These are phyloP conservation scores for Herpetotheres cachinnans DNA, from an alignment of 2,113 vertebrate species.

Conservation along the genomic window DNA sequence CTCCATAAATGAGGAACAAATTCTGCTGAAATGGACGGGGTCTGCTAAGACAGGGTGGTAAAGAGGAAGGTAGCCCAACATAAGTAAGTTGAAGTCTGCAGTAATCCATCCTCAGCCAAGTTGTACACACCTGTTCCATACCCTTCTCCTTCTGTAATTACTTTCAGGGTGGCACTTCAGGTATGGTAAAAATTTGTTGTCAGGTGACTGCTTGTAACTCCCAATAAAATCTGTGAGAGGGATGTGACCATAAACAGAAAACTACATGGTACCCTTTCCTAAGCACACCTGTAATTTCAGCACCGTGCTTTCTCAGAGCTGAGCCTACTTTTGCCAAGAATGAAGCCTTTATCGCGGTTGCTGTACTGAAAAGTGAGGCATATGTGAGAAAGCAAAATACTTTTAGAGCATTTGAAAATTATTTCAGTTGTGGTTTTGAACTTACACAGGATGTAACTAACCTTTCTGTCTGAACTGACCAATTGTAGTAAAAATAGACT, in stretches of 20 bases:
- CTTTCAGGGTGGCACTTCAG: neutral
- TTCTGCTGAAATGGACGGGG: neutral
- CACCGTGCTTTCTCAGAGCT: neutral
- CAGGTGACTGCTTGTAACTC: neutral
- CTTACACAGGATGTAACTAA: neutral
- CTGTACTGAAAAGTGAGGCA: neutral
- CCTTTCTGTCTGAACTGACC: neutral
- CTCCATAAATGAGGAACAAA: neutral
- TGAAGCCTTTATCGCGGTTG: neutral
- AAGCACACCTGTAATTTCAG: neutral
- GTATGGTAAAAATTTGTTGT: conserved; percentile 19
- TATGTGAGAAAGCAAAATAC: neutral
- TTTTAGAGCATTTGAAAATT: neutral
- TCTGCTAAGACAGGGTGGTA: neutral
- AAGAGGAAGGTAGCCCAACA: neutral
- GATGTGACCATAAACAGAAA: conserved; percentile 19
- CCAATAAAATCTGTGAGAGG: neutral
- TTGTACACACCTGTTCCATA: neutral
- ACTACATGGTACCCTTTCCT: neutral
- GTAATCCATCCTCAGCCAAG: neutral
- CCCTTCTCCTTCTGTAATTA: neutral
- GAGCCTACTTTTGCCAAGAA: neutral
- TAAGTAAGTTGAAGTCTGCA: neutral
- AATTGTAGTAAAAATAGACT: neutral
- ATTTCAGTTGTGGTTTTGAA: neutral